Percentiles rank a stretch among this genome's conserved stretches.
These are phyloP conservation scores for Tylochromis polylepis DNA, from an alignment of 2,113 vertebrate genomes.

Conservation along the genomic window DNA sequence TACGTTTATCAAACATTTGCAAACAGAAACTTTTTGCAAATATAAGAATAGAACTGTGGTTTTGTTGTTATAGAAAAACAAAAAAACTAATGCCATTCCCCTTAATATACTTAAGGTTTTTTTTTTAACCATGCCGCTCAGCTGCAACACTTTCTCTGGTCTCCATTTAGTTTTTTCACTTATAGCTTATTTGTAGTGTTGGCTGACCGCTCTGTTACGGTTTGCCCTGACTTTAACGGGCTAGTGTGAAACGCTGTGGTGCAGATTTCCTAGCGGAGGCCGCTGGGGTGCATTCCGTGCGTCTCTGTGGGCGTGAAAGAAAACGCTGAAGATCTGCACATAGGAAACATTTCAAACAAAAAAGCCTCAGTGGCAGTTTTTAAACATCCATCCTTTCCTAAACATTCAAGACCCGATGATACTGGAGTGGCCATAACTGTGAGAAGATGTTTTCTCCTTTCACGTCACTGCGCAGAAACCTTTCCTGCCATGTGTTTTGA, in stretches of 20 bases:
- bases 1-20: not conserved
- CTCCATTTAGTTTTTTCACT: not conserved
- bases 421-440: not conserved
- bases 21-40: not conserved
- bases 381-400: not conserved
- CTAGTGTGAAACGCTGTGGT: not conserved
- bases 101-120: not conserved
- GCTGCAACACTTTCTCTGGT: not conserved
- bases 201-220: not conserved
- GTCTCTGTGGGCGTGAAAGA: not conserved
- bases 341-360: not conserved
- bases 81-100: not conserved
- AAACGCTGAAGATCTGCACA: not conserved
- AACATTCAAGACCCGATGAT: not conserved
- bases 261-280: not conserved
- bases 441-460: not conserved
- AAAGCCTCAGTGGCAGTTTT: not conserved
- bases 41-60: not conserved
- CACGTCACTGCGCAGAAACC: not conserved
- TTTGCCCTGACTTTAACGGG: not conserved
- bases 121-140: not conserved
- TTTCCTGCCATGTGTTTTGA: not conserved
- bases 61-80: not conserved
- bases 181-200: not conserved
- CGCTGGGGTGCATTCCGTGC: not conserved